Evolutionary conservation across 2,888 invertebrate genomes (phyloP), one percentile per base, ranked within the genome.

Genomic region (Tineola bisselliella): DNA sequence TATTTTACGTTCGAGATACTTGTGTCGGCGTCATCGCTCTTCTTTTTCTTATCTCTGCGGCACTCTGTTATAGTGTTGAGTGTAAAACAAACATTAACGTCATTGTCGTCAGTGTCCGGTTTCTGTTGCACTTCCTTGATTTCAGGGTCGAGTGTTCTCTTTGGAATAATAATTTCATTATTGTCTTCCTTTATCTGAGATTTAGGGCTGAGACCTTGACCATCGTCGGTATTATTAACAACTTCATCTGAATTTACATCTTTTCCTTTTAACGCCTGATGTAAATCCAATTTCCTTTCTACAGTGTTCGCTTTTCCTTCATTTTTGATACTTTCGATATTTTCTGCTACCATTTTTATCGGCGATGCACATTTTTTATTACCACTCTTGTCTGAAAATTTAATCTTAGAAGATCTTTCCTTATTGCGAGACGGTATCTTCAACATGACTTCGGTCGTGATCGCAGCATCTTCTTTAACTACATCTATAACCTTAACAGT

Each of bases 401-500:
- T 48, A 25, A 11, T 15, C 30, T 61, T 57, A 12, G 52, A 15
- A 6, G 30, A 30, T 12, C 33, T 43, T 58, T 61, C 59, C 11
- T 71, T 70, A 65, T 68, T 69, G 63, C 68, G 69, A 11, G 63
- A 48, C 2, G 70, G 62, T 30, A 62, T 30, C 56, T 63, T 61
- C 15, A 62, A 12, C 43, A 62, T 62, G 15, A 63, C 58, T 59
- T 60, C 62, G 30, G 63, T 63, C 12, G 63, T 61, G 44, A 59
- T 60, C 44, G 61, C 48, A 10, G 17, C 56, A 60, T 61, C 61
- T 15, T 18, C 48, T 15, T 13, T 15, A 58, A 3, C 17, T 30
- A 31, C 33, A 25, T 25, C 25, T 25, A 25, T 25, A 17, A 12
- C 58, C 69, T 74, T 80, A 80, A 67, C 67, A 69, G 73, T 77